phyloP scores from a whole-genome alignment of 2,888 invertebrate species.

The Rhorus exstirpatorius region DNA sequence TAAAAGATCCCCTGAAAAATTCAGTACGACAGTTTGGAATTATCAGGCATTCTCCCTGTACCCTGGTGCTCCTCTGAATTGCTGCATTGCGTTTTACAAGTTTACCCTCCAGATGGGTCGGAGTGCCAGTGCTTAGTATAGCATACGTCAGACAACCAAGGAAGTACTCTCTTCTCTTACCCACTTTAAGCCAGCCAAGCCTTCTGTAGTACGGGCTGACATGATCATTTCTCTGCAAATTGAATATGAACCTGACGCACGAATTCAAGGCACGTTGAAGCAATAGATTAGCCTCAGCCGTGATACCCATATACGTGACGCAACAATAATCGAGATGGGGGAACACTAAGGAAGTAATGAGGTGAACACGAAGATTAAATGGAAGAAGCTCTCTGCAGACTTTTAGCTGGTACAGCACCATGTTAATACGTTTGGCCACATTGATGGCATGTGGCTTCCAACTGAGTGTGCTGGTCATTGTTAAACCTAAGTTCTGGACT shows the following conservation, averaged over 20 bases:
- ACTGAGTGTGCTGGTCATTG: neutral
- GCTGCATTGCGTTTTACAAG: neutral
- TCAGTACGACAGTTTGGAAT: too few relatives aligned
- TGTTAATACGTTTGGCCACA: neutral
- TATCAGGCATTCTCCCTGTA: too few relatives aligned
- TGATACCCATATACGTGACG: neutral
- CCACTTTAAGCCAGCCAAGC: neutral
- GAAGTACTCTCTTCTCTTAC: neutral
- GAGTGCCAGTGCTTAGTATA: neutral
- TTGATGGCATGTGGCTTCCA: neutral
- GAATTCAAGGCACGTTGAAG: conserved; percentile 6
- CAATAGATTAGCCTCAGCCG: neutral
- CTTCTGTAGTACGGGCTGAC: neutral
- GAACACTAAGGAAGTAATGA: neutral
- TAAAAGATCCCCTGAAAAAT: too few relatives aligned
- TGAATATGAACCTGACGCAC: neutral
- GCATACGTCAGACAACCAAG: neutral
- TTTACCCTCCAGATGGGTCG: neutral
- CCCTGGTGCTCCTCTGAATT: neutral
- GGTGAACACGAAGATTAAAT: neutral
- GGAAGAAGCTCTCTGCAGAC: neutral
- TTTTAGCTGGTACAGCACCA: conserved; percentile 4
- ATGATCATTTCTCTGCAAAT: neutral
- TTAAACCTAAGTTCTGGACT: neutral
- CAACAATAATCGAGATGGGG: conserved; percentile 1